Base-by-base conservation (phyloP, 2,113 vertebrate genomes). In the Colossoma macropomum region DNA sequence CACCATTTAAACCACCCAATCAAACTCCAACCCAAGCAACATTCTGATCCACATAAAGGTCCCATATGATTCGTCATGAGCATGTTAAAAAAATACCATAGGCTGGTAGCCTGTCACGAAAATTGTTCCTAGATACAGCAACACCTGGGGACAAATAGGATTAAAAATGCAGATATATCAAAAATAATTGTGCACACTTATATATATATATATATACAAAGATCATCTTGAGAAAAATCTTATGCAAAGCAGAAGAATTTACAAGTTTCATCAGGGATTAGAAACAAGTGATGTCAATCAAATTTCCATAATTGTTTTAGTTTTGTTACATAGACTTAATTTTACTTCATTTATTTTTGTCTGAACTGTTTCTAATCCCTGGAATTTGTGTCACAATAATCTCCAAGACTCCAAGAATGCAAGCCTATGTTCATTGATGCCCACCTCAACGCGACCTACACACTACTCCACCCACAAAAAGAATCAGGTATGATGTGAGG, bases 111-210 rank as follows among this genome's bases (percentile, higher is more conserved):
- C 86, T 84, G 81, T 90, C 89, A 75, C 89, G 79, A 77, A 90
- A 88, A 86, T 86, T 86, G 83, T 82, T 91, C 81, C 76, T 89
- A 69, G 86, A 90, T 41, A 91, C 90, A 28, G 91, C 87, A 34
- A 91, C 87, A 86, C 91, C 92, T 93, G 69, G 28, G 17, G 68
- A 66, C 60, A 78, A 65, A 84, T 16, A 54, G 19, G 80, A 84
- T 80, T 78, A 74, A 17, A 75, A 80, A 34, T 30, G 59, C 27
- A 72, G 9, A 79, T 19, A 38, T 9, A 45, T 28, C 25, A 32
- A 76, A 45, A 25, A 59, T 6, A 65, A 27, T 8, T 56, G n/a
- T 5, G 16, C 4, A 21, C 13, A 70, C 38, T 71, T 8, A 71
- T 48, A 23, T 1, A n/a, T n/a, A n/a, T 8, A 71, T 48, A 23